Conservation (phyloP, 2,888 invertebrate species). For the Andrena camellia region DNA sequence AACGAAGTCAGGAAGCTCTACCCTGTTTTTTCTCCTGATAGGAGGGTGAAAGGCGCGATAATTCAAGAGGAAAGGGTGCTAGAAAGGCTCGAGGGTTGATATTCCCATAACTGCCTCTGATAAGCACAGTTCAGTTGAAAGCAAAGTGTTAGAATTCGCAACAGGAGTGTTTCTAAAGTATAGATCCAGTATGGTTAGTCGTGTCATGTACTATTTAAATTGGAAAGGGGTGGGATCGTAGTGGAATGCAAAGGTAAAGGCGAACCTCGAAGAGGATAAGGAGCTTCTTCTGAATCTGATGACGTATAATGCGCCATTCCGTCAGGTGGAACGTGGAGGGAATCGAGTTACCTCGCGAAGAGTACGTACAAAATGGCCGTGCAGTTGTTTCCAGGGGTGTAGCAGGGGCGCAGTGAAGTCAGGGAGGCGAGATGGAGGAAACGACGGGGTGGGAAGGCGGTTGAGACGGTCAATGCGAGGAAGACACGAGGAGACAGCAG, state of each 20-base stretch:
- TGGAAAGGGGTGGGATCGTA: neutral
- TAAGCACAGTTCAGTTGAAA: neutral
- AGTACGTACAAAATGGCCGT: constrained; percentile 65
- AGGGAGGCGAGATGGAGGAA: neutral
- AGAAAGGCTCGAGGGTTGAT: too few relatives aligned
- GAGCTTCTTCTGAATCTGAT: constrained; percentile 67
- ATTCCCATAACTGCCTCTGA: too few relatives aligned
- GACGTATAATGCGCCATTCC: constrained; percentile 71
- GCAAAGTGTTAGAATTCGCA: too few relatives aligned
- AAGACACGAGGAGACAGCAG: constrained; percentile 6
- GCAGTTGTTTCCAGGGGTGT: constrained; percentile 49
- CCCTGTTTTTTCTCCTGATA: neutral
- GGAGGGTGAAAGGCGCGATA: neutral
- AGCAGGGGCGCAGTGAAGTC: neutral
- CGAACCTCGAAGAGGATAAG: constrained; percentile 50
- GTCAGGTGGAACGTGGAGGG: constrained; percentile 68
- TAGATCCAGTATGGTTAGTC: neutral
- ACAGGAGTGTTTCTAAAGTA: neutral
- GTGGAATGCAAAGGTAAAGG: neutral
- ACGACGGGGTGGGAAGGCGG: neutral
- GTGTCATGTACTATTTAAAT: neutral
- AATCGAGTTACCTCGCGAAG: constrained; percentile 69
- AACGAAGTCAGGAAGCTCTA: constrained; percentile 18
- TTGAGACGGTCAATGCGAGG: constrained; percentile 33
- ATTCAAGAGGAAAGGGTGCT: neutral